phyloP scores from a whole-genome alignment of 2,888 invertebrate species.

The Sarcophaga caerulescens region DNA sequence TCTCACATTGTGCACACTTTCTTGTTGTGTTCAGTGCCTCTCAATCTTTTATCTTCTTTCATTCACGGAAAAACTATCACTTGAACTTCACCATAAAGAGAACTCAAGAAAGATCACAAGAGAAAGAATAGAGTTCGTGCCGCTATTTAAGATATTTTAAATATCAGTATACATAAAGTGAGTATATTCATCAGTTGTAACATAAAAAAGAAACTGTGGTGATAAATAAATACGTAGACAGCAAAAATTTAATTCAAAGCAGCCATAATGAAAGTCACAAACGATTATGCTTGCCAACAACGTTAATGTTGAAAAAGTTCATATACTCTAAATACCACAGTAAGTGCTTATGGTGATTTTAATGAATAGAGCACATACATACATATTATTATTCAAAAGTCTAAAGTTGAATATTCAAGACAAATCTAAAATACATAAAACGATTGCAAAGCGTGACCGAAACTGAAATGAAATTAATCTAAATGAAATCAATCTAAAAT shows the following conservation, averaged over 20 bases:
- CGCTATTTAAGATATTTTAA: slow-evolving; percentile 50
- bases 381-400: background rate
- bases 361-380: background rate
- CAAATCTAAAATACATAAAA: background rate
- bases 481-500: slow-evolving; percentile 11
- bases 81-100: slow-evolving; percentile 13
- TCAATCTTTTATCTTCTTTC: background rate
- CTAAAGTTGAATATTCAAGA: background rate
- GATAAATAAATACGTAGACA: slow-evolving; percentile 9
- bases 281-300: slow-evolving; percentile 40
- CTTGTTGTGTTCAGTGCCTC: slow-evolving; percentile 24
- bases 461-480: slow-evolving; percentile 3
- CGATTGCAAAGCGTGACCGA: background rate
- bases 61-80: background rate
- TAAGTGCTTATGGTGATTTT: slow-evolving; percentile 8
- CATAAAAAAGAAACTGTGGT: slow-evolving; percentile 27
- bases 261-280: background rate
- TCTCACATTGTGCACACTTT: slow-evolving; percentile 13
- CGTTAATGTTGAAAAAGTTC: slow-evolving; percentile 27
- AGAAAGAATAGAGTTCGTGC: slow-evolving; percentile 37
- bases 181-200: slow-evolving; percentile 66
- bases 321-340: slow-evolving; percentile 21
- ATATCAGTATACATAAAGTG: slow-evolving; percentile 63
- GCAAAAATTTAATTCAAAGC: slow-evolving; percentile 37
- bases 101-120: slow-evolving; percentile 22